Evolutionary conservation across 2,888 invertebrate species (phyloP).

Genomic region (Phaonia tiefii): DNA sequence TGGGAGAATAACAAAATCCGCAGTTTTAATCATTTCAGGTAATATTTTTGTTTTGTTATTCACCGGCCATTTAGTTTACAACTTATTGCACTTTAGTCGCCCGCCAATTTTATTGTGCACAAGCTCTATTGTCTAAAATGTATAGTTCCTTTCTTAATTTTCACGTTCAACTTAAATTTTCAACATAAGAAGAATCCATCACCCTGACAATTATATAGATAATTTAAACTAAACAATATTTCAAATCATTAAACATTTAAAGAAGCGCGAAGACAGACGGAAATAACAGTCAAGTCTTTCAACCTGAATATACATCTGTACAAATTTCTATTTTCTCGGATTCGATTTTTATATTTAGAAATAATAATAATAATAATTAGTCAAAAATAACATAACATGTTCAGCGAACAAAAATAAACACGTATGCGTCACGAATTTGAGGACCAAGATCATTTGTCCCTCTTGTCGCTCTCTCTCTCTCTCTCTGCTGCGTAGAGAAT

Average conservation of each 20-base stretch:
- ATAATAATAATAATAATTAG: constrained; percentile 37
- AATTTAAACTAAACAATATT: background rate
- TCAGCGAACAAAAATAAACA: constrained; percentile 34
- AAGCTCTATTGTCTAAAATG: no score
- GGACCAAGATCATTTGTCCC: constrained; percentile 66
- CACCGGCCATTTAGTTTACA: no score
- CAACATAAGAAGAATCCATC: no score
- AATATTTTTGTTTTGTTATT: no score
- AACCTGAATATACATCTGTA: background rate
- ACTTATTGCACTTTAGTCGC: no score
- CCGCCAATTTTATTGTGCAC: no score
- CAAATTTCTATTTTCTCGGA: constrained; percentile 56
- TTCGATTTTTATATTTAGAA: constrained; percentile 29
- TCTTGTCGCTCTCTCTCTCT: no score
- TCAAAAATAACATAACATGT: constrained; percentile 45
- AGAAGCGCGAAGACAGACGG: constrained; percentile 48
- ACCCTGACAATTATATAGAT: background rate
- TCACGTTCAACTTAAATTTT: background rate
- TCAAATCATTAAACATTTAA: constrained; percentile 13
- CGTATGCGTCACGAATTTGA: constrained; percentile 66
- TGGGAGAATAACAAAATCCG: no score
- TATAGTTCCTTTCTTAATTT: background rate
- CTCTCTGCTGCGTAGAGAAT: background rate
- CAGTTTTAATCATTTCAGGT: no score
- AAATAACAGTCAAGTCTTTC: background rate